These are phyloP conservation scores for Orgyia antiqua DNA, from an alignment of 2,888 invertebrate genomes.

Conservation along the genomic window DNA sequence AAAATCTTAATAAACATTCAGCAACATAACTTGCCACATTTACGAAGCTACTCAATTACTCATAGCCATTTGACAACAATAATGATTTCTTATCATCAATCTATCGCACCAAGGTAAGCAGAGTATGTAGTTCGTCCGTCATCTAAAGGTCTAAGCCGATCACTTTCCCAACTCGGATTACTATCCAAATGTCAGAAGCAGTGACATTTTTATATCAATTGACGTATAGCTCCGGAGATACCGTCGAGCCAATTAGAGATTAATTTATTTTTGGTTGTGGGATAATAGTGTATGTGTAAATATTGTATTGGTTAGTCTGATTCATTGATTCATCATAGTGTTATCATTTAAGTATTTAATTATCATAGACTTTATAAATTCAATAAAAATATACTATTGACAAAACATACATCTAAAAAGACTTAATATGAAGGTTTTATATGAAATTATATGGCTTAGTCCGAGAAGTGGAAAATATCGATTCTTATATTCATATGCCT, in stretches of 20 bases:
- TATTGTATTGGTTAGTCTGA: conserved; percentile 8
- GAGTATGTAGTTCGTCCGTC: conserved; percentile 17
- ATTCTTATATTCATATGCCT: no score
- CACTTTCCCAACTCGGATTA: conserved; percentile 70
- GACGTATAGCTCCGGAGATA: conserved; percentile 60
- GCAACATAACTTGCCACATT: conserved; percentile 15
- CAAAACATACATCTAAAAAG: no score
- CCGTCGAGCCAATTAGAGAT: conserved; percentile 70
- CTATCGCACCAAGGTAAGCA: conserved; percentile 26
- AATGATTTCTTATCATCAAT: conserved; percentile 21
- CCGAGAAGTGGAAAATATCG: no score
- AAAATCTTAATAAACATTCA: no score
- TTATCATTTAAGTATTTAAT: no score
- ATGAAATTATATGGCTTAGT: no score
- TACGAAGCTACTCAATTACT: conserved; percentile 21
- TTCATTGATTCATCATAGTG: background rate
- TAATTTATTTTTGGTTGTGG: conserved; percentile 50
- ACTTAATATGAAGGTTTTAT: no score
- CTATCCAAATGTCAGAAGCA: conserved; percentile 67
- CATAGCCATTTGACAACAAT: conserved; percentile 29
- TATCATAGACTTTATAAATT: no score
- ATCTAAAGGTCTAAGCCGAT: conserved; percentile 48
- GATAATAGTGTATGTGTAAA: conserved; percentile 16
- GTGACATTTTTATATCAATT: conserved; percentile 73
- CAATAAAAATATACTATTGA: no score